These are phyloP conservation scores for Halictus rubicundus DNA, from an alignment of 1,140 invertebrate species.

Conservation along the genomic window DNA sequence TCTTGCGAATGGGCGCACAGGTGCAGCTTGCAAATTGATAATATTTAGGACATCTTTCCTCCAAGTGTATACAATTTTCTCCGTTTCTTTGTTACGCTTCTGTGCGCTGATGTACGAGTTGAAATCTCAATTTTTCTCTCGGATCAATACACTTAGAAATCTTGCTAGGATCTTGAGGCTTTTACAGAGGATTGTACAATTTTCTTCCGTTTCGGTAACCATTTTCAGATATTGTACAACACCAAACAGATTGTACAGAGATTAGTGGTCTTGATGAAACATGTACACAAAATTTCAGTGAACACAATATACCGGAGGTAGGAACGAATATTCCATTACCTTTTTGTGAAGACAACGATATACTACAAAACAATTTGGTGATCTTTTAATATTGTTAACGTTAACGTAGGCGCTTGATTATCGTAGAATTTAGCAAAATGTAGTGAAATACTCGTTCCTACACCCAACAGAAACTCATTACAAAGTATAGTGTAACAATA, in stretches of 20 bases:
- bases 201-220: not conserved
- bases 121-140: not conserved
- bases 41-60: not conserved
- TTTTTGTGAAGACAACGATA: not conserved
- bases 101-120: not conserved
- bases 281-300: slow-evolving; percentile 31
- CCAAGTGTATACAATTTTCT: not conserved
- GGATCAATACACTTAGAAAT: slow-evolving; percentile 9
- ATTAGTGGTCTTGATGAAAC: slow-evolving; percentile 14
- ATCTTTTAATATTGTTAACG: not conserved
- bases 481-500: slow-evolving; percentile 17
- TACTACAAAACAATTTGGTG: not conserved
- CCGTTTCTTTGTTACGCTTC: not conserved
- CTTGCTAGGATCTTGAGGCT: not conserved
- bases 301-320: slow-evolving; percentile 37
- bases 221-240: not conserved
- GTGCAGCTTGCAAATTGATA: slow-evolving; percentile 33
- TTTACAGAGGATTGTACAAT: slow-evolving; percentile 16
- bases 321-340: not conserved
- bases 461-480: slow-evolving; percentile 28
- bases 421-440: not conserved
- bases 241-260: not conserved
- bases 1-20: slow-evolving; percentile 1
- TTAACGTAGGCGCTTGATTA: not conserved
- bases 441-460: not conserved